Conservation (phyloP, 2,888 invertebrate genomes). For the Dicyrtomina minuta region DNA sequence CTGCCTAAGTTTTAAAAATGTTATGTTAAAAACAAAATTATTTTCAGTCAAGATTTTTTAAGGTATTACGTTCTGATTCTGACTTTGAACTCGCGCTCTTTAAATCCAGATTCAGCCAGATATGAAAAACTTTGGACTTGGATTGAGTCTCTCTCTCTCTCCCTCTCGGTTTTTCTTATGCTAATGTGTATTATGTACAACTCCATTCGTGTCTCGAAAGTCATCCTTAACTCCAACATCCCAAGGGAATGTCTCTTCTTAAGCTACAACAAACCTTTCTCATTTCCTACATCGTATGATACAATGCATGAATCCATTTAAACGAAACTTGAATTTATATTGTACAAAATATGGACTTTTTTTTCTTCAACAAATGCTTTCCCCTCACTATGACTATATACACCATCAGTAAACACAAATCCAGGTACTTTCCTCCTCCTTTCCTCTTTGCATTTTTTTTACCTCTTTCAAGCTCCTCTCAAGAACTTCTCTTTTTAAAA, state of each 20-base stretch:
- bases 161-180: constrained; percentile 2
- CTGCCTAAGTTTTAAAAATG: no score
- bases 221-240: constrained; percentile 4
- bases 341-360: constrained; percentile 1
- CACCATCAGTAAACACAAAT: background rate
- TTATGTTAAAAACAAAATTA: no score
- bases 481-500: no score
- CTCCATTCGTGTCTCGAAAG: constrained; percentile 3
- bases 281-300: background rate
- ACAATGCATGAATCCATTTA: background rate
- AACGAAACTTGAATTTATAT: background rate
- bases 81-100: no score
- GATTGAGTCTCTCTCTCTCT: no score
- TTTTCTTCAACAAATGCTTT: background rate
- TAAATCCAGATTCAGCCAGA: no score
- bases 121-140: no score
- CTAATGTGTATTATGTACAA: constrained; percentile 15
- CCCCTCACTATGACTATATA: background rate
- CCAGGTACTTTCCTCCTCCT: background rate
- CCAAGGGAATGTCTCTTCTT: constrained; percentile 6
- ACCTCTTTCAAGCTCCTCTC: background rate
- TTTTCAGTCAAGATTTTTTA: no score
- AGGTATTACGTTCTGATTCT: no score
- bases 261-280: constrained; percentile 17
- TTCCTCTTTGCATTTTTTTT: background rate